These are phyloP conservation scores for Drosophila phalerata DNA, from an alignment of 2,888 invertebrate genomes.

Conservation along the genomic window DNA sequence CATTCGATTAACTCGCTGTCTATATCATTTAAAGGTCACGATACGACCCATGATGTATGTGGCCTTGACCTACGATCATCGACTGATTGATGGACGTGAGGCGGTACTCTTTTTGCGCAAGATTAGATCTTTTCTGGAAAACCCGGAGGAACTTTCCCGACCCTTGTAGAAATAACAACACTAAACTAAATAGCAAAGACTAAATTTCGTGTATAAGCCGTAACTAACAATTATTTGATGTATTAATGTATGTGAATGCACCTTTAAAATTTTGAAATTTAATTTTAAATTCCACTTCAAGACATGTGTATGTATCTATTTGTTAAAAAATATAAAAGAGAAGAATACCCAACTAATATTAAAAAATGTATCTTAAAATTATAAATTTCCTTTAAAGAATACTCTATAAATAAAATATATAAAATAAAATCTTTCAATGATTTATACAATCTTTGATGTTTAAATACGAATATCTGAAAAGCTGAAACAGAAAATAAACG, in stretches of 20 bases:
- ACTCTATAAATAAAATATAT: too few relatives aligned
- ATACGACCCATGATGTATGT: constrained; percentile 99
- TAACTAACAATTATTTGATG: neutral
- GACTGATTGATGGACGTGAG: constrained; percentile 99
- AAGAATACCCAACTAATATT: neutral
- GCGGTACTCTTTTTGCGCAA: constrained; percentile 98
- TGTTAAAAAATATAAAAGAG: neutral
- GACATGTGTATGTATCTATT: neutral
- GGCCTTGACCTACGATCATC: constrained; percentile 99
- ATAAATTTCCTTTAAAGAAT: too few relatives aligned
- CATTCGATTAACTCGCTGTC: neutral
- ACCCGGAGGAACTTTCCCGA: constrained; percentile 96
- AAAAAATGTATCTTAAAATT: neutral
- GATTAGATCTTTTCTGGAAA: constrained; percentile 98
- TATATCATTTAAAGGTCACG: constrained; percentile 89
- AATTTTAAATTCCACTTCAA: neutral
- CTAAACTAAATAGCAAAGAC: neutral
- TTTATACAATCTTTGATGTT: neutral
- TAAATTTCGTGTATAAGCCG: constrained; percentile 34
- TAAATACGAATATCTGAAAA: neutral
- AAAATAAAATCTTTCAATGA: too few relatives aligned
- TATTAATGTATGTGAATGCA: neutral
- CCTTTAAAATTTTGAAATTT: neutral
- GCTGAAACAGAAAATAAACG: constrained; percentile 15
- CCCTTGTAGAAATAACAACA: constrained; percentile 90